A percentile compares a stretch with the other conserved stretches of the same genome.
These are phyloP conservation scores for Prionchulus punctatus DNA, from an alignment of 2,888 invertebrate species.

Conservation along the genomic window DNA sequence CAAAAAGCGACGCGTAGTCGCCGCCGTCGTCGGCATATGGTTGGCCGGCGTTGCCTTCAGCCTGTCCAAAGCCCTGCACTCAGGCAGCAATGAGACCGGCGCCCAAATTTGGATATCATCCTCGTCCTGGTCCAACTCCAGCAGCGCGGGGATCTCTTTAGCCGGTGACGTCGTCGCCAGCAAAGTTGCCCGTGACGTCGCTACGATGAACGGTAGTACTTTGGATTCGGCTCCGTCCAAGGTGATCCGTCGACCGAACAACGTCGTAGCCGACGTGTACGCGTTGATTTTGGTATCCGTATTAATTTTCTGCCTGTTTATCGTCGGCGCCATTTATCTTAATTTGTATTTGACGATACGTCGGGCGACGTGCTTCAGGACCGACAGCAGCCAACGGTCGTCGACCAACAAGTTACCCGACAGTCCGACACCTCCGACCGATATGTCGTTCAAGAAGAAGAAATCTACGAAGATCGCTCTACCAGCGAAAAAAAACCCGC, in stretches of 20 bases:
- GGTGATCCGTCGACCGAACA: not conserved
- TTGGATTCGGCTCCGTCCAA: not conserved
- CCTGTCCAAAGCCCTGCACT: not conserved
- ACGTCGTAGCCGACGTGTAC: constrained; percentile 5
- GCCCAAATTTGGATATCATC: not conserved
- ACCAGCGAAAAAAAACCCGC: too few species aligned
- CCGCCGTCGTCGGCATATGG: constrained; percentile 10
- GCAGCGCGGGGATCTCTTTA: not conserved
- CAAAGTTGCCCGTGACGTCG: not conserved
- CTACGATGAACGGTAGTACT: not conserved
- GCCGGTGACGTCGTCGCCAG: too few species aligned
- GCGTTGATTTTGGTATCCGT: constrained; percentile 5
- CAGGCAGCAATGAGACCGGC: not conserved
- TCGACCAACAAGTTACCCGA: too few species aligned
- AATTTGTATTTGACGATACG: constrained; percentile 7
- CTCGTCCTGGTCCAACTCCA: not conserved
- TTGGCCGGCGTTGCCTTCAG: constrained; percentile 6
- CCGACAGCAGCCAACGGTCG: too few species aligned
- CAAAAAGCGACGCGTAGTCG: not conserved
- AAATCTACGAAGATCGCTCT: too few species aligned
- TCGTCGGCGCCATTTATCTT: constrained; percentile 7
- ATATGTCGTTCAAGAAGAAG: too few species aligned
- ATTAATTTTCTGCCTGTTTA: constrained; percentile 7
- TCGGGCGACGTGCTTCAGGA: not conserved
- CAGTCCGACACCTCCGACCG: not conserved